phyloP scores from a whole-genome alignment of 2,888 invertebrate genomes.

The Papilio elwesi region DNA sequence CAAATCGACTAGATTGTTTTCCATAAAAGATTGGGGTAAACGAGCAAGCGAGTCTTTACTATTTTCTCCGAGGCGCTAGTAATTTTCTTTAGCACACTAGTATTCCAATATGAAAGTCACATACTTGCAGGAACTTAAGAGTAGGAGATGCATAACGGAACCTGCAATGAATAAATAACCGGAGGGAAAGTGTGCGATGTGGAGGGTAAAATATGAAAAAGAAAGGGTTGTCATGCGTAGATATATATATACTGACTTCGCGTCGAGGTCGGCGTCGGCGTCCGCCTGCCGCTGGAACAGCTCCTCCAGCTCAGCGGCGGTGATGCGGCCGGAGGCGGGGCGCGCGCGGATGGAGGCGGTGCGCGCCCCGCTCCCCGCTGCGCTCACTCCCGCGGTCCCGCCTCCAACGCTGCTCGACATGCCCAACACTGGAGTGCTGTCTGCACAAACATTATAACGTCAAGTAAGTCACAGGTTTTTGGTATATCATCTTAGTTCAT shows the following conservation, averaged over 20 bases:
- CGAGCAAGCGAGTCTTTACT: too few species aligned
- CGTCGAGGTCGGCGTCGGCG: slow-evolving; percentile 63
- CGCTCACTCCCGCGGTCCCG: slow-evolving; percentile 82
- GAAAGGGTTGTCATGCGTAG: not conserved
- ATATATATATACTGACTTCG: slow-evolving; percentile 17
- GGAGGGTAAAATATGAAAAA: not conserved
- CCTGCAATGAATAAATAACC: too few species aligned
- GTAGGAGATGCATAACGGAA: too few species aligned
- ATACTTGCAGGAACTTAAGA: too few species aligned
- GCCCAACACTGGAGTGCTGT: slow-evolving; percentile 69
- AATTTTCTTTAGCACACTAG: too few species aligned
- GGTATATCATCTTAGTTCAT: too few species aligned
- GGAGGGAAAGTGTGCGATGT: too few species aligned
- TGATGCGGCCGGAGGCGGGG: slow-evolving; percentile 94
- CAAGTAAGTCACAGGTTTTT: not conserved
- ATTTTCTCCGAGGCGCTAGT: too few species aligned
- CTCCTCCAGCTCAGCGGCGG: slow-evolving; percentile 96
- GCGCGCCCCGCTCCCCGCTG: slow-evolving; percentile 89
- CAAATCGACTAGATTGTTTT: not conserved
- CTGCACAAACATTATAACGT: slow-evolving; percentile 48
- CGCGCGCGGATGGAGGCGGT: slow-evolving; percentile 96
- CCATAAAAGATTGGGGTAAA: too few species aligned
- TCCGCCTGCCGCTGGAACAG: slow-evolving; percentile 94
- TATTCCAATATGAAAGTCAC: too few species aligned
- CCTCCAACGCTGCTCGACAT: not conserved